These are phyloP conservation scores for Pseudococcus longispinus DNA, from an alignment of 2,888 invertebrate species.

Conservation along the genomic window DNA sequence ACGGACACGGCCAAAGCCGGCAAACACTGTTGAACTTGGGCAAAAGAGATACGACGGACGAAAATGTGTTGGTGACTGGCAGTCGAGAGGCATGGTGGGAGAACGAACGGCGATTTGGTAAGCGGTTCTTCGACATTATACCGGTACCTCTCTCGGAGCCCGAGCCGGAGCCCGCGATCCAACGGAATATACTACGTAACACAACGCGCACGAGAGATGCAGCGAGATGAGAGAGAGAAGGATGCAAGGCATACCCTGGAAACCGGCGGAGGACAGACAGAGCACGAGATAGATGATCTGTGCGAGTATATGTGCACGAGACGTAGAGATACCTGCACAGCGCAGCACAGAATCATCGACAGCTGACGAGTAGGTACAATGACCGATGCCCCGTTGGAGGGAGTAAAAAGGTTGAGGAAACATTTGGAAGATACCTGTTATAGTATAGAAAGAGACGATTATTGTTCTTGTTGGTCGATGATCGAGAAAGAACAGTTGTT, in stretches of 20 bases:
- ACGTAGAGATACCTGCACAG: neutral
- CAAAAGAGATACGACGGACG: conserved; percentile 50
- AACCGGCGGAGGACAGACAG: neutral
- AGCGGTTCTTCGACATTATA: conserved; percentile 46
- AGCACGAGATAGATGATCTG: neutral
- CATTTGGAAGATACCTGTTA: conserved; percentile 56
- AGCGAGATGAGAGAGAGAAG: neutral
- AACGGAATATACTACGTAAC: conserved; percentile 16
- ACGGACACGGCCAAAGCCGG: conserved; percentile 32
- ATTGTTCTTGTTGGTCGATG: conserved; percentile 49
- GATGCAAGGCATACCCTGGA: neutral
- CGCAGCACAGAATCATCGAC: conserved; percentile 35
- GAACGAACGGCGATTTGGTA: conserved; percentile 50
- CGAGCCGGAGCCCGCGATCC: neutral
- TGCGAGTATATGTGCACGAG: neutral
- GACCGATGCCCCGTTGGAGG: conserved; percentile 29
- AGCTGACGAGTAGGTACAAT: conserved; percentile 55
- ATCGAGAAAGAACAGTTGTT: conserved; percentile 53
- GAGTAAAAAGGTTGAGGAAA: conserved; percentile 53
- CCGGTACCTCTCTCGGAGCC: neutral
- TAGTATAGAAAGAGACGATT: conserved; percentile 33
- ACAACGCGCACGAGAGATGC: neutral
- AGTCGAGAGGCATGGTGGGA: conserved; percentile 34
- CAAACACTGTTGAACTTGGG: conserved; percentile 50
- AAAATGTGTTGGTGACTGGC: conserved; percentile 44